A percentile compares a stretch with the other conserved stretches of the same genome.
Evolutionary conservation across 2,797 vertebrate genomes (phyloP).

Genomic region (Sebastes iracundus): DNA sequence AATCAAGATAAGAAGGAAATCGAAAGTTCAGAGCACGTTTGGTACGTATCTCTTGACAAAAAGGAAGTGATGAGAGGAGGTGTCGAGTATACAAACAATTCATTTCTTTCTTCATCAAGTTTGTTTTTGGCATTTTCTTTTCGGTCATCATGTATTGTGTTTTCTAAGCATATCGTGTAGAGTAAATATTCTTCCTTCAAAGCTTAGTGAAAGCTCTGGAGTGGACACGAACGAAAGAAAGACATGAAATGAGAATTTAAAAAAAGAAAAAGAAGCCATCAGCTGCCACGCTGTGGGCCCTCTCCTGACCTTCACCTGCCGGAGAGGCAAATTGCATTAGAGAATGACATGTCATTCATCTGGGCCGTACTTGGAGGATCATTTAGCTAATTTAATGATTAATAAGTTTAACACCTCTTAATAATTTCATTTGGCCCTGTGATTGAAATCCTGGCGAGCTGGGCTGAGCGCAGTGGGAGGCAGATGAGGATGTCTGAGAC

Average conservation of each 20-base stretch:
- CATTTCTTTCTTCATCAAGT: background rate
- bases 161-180: background rate
- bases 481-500: conserved; percentile 86
- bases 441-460: conserved; percentile 94
- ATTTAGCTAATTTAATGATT: conserved; percentile 99
- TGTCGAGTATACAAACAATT: background rate
- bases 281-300: conserved; percentile 84
- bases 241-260: conserved; percentile 2
- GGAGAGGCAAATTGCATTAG: conserved; percentile 95
- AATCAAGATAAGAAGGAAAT: conserved; percentile 65
- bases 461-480: conserved; percentile 88
- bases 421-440: conserved; percentile 96
- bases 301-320: conserved; percentile 94
- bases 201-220: background rate
- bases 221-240: conserved; percentile 10
- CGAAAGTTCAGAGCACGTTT: conserved; percentile 45
- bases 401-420: conserved; percentile 99
- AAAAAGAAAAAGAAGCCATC: conserved; percentile 70
- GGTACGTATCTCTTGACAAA: conserved; percentile 24
- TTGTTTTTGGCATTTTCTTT: background rate
- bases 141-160: background rate
- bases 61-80: conserved; percentile 55
- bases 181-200: background rate
- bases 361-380: conserved; percentile 92
- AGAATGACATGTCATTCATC: conserved; percentile 96